phyloP scores from a whole-genome alignment of 2,888 invertebrate genomes.

The Stenolophus ochropezus region DNA sequence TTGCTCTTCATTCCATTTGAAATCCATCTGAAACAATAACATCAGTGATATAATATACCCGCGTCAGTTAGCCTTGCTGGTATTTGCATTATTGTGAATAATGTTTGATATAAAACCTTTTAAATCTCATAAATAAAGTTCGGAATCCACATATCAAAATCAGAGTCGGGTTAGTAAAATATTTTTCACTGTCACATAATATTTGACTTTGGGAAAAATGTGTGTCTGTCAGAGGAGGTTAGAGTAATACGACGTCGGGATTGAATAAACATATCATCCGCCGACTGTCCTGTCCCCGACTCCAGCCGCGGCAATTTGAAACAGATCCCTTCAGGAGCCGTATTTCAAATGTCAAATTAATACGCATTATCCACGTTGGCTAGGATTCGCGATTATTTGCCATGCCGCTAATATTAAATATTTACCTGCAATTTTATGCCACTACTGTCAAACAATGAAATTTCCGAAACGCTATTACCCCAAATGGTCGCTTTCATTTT shows the following conservation, averaged over 20 bases:
- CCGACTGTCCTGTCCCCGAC: not conserved
- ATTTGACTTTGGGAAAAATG: constrained; percentile 41
- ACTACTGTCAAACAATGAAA: constrained; percentile 30
- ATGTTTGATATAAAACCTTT: constrained; percentile 25
- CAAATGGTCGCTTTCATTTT: constrained; percentile 15
- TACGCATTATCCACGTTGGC: constrained; percentile 38
- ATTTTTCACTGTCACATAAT: constrained; percentile 45
- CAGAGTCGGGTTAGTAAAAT: constrained; percentile 35
- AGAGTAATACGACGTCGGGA: constrained; percentile 11
- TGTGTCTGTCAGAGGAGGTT: constrained; percentile 34
- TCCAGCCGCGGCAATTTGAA: not conserved
- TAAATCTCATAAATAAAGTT: constrained; percentile 28
- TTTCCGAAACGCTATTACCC: constrained; percentile 9
- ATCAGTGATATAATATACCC: not conserved
- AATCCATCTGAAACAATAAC: not conserved
- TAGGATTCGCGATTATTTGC: constrained; percentile 35
- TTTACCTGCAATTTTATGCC: constrained; percentile 35
- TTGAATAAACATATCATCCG: constrained; percentile 44
- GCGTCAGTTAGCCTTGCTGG: not conserved
- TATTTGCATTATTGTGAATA: not conserved
- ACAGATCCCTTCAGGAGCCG: constrained; percentile 39
- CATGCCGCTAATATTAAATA: constrained; percentile 25
- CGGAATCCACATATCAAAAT: constrained; percentile 41
- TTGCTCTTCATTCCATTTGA: not conserved
- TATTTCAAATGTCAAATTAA: constrained; percentile 59